Percentiles rank a stretch among this genome's conserved stretches.
Conservation (phyloP, 2,888 invertebrate species). For the Zygogramma bicolorata region DNA sequence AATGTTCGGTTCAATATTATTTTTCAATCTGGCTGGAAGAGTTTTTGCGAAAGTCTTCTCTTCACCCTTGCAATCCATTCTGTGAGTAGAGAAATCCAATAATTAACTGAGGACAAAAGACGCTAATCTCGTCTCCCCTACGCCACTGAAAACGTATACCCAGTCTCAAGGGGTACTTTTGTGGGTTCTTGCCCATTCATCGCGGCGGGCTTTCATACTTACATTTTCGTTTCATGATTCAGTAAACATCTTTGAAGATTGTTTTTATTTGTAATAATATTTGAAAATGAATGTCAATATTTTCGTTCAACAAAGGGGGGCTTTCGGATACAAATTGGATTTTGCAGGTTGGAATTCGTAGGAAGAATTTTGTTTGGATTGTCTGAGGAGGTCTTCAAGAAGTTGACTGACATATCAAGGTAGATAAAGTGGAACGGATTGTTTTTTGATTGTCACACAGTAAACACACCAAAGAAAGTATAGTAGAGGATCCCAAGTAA, state of each 20-base stretch:
- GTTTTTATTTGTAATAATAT: conserved; percentile 23
- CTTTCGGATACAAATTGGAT: neutral
- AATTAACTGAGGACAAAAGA: neutral
- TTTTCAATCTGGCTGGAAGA: neutral
- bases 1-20: no score
- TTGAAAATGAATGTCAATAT: conserved; percentile 24
- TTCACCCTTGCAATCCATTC: neutral
- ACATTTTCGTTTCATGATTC: conserved; percentile 15
- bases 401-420: neutral
- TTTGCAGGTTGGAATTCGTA: neutral
- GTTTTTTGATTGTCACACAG: neutral
- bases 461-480: neutral
- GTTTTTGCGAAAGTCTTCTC: neutral
- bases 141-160: conserved; percentile 14
- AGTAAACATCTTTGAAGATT: conserved; percentile 26
- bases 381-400: neutral
- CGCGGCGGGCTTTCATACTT: conserved; percentile 16
- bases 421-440: neutral
- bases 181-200: conserved; percentile 18
- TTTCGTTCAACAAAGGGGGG: neutral
- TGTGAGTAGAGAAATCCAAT: neutral
- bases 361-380: neutral
- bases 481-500: no score
- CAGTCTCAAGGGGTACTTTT: conserved; percentile 22
- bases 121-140: conserved; percentile 7